Evolutionary conservation across 2,113 vertebrate species (phyloP).

Genomic region (Brachirus orientalis): DNA sequence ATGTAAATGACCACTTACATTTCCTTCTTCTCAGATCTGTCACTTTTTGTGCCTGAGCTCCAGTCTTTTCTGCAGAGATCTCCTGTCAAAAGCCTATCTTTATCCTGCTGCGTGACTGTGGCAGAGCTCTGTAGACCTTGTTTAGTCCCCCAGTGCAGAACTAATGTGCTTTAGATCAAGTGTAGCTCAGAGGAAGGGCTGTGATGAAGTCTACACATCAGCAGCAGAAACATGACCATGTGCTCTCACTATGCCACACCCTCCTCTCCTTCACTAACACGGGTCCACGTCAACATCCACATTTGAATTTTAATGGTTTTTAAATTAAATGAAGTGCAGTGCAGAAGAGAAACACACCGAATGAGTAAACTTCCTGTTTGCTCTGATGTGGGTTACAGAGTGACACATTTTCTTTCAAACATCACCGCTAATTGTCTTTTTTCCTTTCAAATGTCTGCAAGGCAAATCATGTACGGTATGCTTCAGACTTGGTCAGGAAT

Average conservation of each 20-base stretch:
- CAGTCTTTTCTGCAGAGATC: constrained; percentile 46
- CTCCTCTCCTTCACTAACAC: constrained; percentile 1
- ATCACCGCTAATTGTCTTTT: constrained; percentile 43
- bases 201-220: constrained; percentile 52
- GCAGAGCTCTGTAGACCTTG: constrained; percentile 59
- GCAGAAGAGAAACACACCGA: not conserved
- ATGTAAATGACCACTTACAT: not conserved
- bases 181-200: constrained; percentile 64
- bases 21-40: constrained; percentile 1
- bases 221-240: constrained; percentile 37
- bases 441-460: constrained; percentile 33
- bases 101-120: constrained; percentile 67
- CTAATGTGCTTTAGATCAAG: constrained; percentile 75
- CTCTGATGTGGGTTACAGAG: not conserved
- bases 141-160: constrained; percentile 70
- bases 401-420: constrained; percentile 24
- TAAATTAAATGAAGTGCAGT: constrained; percentile 14
- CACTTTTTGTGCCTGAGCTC: constrained; percentile 13
- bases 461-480: constrained; percentile 37
- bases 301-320: too few relatives aligned
- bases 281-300: too few relatives aligned
- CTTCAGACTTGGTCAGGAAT: constrained; percentile 36
- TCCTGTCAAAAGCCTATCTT: constrained; percentile 67
- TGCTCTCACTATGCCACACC: constrained; percentile 6
- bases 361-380: constrained; percentile 15